A percentile compares a stretch with the other conserved stretches of the same genome.
phyloP scores from a whole-genome alignment of 2,888 invertebrate species.

The Andrena fulva region DNA sequence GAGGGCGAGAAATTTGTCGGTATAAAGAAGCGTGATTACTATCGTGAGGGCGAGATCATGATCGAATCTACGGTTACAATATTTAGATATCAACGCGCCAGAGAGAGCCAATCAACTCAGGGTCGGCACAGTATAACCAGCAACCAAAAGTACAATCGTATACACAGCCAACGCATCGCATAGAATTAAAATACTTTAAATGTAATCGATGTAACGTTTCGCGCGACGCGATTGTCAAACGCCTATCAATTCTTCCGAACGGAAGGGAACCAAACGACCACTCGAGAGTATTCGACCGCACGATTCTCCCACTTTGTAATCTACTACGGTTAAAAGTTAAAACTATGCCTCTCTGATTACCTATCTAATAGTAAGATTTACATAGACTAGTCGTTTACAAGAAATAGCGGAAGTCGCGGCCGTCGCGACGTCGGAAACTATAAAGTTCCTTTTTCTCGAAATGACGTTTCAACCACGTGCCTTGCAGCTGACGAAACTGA shows the following conservation, averaged over 20 bases:
- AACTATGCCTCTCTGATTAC: constrained; percentile 50
- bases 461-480: constrained; percentile 82
- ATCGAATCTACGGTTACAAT: constrained; percentile 59
- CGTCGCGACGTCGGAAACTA: constrained; percentile 29
- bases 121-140: constrained; percentile 83
- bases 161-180: constrained; percentile 83
- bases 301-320: constrained; percentile 47
- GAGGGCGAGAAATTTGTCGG: not conserved
- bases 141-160: constrained; percentile 84
- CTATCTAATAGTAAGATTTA: constrained; percentile 46
- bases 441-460: constrained; percentile 59
- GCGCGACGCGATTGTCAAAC: constrained; percentile 58
- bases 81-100: constrained; percentile 66
- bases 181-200: constrained; percentile 73
- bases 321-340: constrained; percentile 25
- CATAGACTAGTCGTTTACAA: constrained; percentile 49
- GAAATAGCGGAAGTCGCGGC: constrained; percentile 31
- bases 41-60: constrained; percentile 47
- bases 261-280: constrained; percentile 51
- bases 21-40: constrained; percentile 10
- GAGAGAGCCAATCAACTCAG: constrained; percentile 81
- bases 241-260: constrained; percentile 22
- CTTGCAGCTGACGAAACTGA: constrained; percentile 81
- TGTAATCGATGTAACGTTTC: constrained; percentile 60
- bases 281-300: constrained; percentile 54